Base-by-base conservation (phyloP, 2,113 vertebrate genomes). In the Pimephales promelas region DNA sequence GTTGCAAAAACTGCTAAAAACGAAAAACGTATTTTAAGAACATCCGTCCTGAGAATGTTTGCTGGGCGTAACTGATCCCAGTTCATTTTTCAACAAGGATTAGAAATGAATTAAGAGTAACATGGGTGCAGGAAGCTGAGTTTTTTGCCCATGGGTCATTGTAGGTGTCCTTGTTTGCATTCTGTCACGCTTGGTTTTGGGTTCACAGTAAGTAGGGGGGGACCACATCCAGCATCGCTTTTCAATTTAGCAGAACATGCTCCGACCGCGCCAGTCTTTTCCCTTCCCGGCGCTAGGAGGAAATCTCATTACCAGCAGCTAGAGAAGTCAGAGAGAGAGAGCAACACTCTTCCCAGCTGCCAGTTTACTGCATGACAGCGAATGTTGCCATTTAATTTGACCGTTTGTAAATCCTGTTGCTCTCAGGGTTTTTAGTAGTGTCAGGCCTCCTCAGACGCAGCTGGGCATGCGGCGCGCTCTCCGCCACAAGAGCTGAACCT, bases 331-430 rank as follows among this genome's bases (percentile, higher is more conserved):
- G 84, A 90, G 89, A 79, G 88, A 89, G 83, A 13, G 84, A 68
- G 68, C 20, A 24, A 79, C 40, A 11, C 76, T 72, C 64, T 75
- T 72, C 81, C 82, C 74, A 88, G 85, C 88, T 90, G 84, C 82
- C 66, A 75, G 68, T 85, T 87, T 80, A 78, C 84, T 84, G 77
- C 82, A 87, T 36, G 56, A 26, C 81, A 82, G 76, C 84, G 71
- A 85, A 87, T 87, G 83, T 26, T 84, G 70, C 28, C 84, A 81
- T 89, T 87, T 88, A 72, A 92, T 90, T 91, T 36, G 66, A 84
- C 85, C 84, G 82, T 86, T 86, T 88, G 49, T 74, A 88, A 91
- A 88, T 86, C 76, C 72, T 10, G 82, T 82, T 78, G 56, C n/a
- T 84, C 68, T 56, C 36, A 70, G 79, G 5, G 79, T 77, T 88